These are phyloP conservation scores for Lerista edwardsae DNA, from an alignment of 2,797 vertebrate genomes.

Conservation along the genomic window DNA sequence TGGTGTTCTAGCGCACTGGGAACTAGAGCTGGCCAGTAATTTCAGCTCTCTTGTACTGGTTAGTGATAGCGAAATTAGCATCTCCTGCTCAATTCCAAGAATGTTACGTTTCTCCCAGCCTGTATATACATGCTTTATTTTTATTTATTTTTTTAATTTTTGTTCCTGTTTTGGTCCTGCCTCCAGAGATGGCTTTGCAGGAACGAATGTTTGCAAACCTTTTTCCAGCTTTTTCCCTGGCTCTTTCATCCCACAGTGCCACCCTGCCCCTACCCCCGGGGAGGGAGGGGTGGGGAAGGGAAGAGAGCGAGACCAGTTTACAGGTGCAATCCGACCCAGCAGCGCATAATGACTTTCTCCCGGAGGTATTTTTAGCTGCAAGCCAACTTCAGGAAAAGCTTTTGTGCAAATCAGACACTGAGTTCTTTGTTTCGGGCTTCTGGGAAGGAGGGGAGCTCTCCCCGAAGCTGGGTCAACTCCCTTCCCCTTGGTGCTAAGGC, in stretches of 20 bases:
- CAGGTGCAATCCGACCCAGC: slow-evolving; percentile 42
- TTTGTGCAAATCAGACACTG: slow-evolving; percentile 15
- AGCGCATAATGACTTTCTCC: slow-evolving; percentile 41
- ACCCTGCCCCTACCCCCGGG: neutral
- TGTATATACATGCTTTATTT: neutral
- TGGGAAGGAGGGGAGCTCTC: slow-evolving; percentile 30
- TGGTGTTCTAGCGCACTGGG: too few species aligned
- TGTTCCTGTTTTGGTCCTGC: neutral
- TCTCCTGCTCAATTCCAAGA: too few species aligned
- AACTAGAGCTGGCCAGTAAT: too few species aligned
- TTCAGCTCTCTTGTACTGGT: too few species aligned
- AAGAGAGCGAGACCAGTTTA: neutral
- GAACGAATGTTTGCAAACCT: neutral
- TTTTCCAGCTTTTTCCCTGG: neutral
- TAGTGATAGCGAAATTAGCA: too few species aligned
- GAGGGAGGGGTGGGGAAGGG: neutral
- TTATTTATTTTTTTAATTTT: neutral
- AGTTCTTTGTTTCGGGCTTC: slow-evolving; percentile 56
- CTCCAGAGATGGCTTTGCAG: neutral
- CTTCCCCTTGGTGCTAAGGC: neutral
- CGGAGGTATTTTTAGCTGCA: slow-evolving; percentile 66
- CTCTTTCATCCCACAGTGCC: neutral
- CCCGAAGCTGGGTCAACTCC: accelerated
- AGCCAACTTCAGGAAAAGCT: slow-evolving; percentile 54
- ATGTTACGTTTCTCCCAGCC: neutral